Evolutionary conservation across 2,888 invertebrate species (phyloP).

Genomic region (Calliphora vomitoria): DNA sequence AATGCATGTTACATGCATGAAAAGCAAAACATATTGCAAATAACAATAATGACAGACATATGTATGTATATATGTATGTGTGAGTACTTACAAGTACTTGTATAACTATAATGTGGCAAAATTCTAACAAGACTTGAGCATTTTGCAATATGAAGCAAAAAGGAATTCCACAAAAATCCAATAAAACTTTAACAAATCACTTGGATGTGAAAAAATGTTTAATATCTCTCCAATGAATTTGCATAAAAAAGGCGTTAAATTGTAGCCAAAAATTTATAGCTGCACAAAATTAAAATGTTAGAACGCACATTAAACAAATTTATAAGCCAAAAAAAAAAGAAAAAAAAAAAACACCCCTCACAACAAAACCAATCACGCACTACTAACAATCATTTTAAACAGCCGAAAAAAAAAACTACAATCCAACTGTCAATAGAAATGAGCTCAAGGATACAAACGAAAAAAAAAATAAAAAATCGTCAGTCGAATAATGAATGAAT

Average conservation of each 20-base stretch:
- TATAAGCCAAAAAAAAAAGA: constrained; percentile 40
- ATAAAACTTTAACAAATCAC: constrained; percentile 51
- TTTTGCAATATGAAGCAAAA: background rate
- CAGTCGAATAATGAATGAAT: constrained; percentile 42
- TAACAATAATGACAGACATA: constrained; percentile 6
- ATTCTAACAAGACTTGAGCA: constrained; percentile 16
- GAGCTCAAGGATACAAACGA: constrained; percentile 61
- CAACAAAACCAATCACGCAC: constrained; percentile 32
- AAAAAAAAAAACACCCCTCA: background rate
- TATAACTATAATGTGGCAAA: background rate
- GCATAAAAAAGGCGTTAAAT: constrained; percentile 49
- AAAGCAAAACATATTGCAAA: constrained; percentile 31
- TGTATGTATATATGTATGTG: background rate
- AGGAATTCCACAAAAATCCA: constrained; percentile 18
- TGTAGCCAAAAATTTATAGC: constrained; percentile 50
- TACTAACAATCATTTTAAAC: constrained; percentile 44
- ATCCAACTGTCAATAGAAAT: constrained; percentile 54
- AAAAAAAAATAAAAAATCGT: background rate
- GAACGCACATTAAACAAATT: constrained; percentile 68
- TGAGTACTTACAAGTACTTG: background rate
- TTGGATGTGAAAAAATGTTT: constrained; percentile 21
- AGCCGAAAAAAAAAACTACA: constrained; percentile 3
- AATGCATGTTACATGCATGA: constrained; percentile 46
- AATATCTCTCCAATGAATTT: constrained; percentile 47
- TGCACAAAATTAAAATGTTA: constrained; percentile 57